Evolutionary conservation across 92 coral and sea anemone genomes (phyloP).

Genomic region (Meandrina meandrites): DNA sequence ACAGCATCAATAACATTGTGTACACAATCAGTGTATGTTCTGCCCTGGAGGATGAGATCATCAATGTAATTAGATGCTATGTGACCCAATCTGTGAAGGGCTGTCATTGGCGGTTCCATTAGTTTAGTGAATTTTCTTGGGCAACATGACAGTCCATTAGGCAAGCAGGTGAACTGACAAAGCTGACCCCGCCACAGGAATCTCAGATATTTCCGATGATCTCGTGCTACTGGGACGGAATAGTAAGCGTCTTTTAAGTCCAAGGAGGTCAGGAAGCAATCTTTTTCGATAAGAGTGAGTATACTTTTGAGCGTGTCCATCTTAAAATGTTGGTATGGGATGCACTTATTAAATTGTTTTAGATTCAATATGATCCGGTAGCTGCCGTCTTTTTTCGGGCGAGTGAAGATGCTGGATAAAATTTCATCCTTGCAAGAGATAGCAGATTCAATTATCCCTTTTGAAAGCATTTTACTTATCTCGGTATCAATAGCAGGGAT

Average conservation of each 20-base stretch:
- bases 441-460: not conserved
- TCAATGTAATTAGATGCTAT: conserved; percentile 32
- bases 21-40: not conserved
- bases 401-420: not conserved
- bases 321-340: conserved; percentile 54
- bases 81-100: conserved; percentile 43
- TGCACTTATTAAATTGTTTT: conserved; percentile 36
- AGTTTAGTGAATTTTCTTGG: conserved; percentile 44
- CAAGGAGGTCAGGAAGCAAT: conserved; percentile 23
- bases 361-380: conserved; percentile 41
- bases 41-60: conserved; percentile 43
- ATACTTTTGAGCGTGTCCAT: conserved; percentile 24
- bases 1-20: not conserved
- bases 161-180: conserved; percentile 45
- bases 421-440: not conserved
- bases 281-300: not conserved
- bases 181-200: conserved; percentile 27
- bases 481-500: not conserved
- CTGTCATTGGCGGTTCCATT: conserved; percentile 32
- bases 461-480: conserved; percentile 1
- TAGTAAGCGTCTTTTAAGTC: conserved; percentile 15
- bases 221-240: too few species aligned
- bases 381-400: conserved; percentile 43
- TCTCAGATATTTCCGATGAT: conserved; percentile 5
- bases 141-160: conserved; percentile 40